phyloP scores from a whole-genome alignment of 2,888 invertebrate genomes.

The Candidula unifasciata region DNA sequence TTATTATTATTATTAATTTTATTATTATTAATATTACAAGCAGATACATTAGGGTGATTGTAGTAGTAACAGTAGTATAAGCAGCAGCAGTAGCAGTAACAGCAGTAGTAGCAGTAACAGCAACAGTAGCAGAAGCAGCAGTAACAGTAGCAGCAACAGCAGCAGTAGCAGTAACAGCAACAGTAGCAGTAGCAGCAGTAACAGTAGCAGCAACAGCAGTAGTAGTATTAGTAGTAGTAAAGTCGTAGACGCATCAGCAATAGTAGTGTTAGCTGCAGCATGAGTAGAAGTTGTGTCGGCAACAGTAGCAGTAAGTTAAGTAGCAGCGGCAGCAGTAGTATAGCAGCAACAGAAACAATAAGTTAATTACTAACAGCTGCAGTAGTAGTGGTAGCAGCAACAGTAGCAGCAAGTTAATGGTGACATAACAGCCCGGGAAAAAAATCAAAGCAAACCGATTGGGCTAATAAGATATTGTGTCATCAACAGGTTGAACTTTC shows the following conservation, averaged over 20 bases:
- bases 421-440: no score
- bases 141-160: not conserved
- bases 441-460: no score
- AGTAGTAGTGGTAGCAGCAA: not conserved
- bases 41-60: no score
- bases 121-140: not conserved
- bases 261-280: not conserved
- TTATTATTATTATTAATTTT: no score
- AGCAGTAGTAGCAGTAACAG: not conserved
- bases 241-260: not conserved
- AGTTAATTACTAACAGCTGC: not conserved
- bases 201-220: not conserved
- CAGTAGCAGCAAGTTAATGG: not conserved
- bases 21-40: no score
- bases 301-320: not conserved
- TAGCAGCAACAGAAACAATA: not conserved
- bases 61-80: no score
- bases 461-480: no score
- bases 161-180: not conserved
- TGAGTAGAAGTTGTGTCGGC: not conserved
- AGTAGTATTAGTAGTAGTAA: slow-evolving; percentile 1
- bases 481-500: no score
- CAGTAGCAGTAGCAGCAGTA: not conserved
- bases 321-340: not conserved
- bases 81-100: no score